Evolutionary conservation across 2,888 invertebrate species (phyloP).

Genomic region (Euplexia lucipara): DNA sequence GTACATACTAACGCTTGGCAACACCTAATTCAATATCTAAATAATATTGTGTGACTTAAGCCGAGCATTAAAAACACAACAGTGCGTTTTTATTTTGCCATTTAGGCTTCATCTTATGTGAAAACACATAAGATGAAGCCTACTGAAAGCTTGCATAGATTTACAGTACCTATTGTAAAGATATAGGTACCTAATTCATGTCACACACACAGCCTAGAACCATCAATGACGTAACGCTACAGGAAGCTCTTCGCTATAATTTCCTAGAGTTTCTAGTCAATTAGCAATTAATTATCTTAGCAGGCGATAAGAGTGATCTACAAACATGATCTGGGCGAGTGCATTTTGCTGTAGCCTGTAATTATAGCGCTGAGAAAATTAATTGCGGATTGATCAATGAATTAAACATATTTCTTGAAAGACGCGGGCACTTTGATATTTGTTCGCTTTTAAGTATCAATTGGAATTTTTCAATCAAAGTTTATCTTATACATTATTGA

Average conservation of each 20-base stretch:
- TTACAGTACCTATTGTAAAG: too few species aligned
- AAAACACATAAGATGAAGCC: too few species aligned
- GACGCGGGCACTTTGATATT: constrained; percentile 18
- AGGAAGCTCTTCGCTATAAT: constrained; percentile 49
- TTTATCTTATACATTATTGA: too few species aligned
- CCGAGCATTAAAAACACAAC: too few species aligned
- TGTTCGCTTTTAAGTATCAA: background rate
- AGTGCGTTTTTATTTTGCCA: too few species aligned
- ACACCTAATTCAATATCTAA: too few species aligned
- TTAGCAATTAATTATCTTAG: constrained; percentile 59
- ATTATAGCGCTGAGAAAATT: constrained; percentile 58
- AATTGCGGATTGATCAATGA: constrained; percentile 64
- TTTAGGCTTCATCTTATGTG: too few species aligned
- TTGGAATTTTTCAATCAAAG: background rate
- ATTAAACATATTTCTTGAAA: constrained; percentile 43
- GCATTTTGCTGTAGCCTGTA: constrained; percentile 66
- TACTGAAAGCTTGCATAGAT: too few species aligned
- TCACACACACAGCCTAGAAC: constrained; percentile 9
- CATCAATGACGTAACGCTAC: constrained; percentile 37
- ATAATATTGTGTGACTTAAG: too few species aligned
- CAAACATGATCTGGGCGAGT: constrained; percentile 63
- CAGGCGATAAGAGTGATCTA: constrained; percentile 59
- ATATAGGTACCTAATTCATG: constrained; percentile 5
- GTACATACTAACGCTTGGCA: too few species aligned
- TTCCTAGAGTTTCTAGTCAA: constrained; percentile 55